Evolutionary conservation across 2,888 invertebrate genomes (phyloP), one percentile per base, ranked within the genome.

Genomic region (Polyploca ridens): DNA sequence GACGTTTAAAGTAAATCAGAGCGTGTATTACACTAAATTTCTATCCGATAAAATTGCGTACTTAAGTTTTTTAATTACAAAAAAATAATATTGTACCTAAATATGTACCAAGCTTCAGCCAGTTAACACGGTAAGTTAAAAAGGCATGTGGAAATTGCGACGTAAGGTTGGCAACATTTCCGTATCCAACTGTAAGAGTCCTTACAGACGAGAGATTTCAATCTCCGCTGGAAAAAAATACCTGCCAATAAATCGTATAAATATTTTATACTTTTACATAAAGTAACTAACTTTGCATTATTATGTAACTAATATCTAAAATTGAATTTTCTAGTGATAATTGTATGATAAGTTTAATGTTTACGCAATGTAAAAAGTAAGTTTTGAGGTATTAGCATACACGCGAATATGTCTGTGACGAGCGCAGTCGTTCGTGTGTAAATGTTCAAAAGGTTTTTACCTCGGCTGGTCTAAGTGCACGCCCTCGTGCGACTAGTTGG

Each of bases 121-220:
- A 81, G 85, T 85, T 85, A 88, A 85, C 83, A 78, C 86, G 87
- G 82, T 81, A 85, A 89, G 87, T 90, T 92, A 89, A 94, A 93
- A 90, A 87, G 88, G 90, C 93, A 88, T 94, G 87, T 89, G 83
- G 84, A 82, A 91, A 94, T 93, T 93, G 93, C 93, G 93, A 93
- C 87, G 91, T 90, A 89, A 90, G 91, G 89, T 76, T 89, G 85
- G 88, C 79, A 90, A 88, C 88, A 90, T 91, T 91, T 86, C 87
- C 87, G 89, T 87, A 83, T 80, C 79, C 84, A 82, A 82, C 76
- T 81, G 80, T 86, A 84, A 91, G 92, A 85, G 93, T 90, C 85
- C 89, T 91, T 86, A 83, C 85, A 82, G 80, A 84, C 80, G 89
- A 87, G 89, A 87, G 86, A 89, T 83, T 90, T 86, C 82, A 87